A percentile compares a stretch with the other conserved stretches of the same genome.
phyloP scores from a whole-genome alignment of 1,140 invertebrate genomes.

The Tetragnatha versicolor region DNA sequence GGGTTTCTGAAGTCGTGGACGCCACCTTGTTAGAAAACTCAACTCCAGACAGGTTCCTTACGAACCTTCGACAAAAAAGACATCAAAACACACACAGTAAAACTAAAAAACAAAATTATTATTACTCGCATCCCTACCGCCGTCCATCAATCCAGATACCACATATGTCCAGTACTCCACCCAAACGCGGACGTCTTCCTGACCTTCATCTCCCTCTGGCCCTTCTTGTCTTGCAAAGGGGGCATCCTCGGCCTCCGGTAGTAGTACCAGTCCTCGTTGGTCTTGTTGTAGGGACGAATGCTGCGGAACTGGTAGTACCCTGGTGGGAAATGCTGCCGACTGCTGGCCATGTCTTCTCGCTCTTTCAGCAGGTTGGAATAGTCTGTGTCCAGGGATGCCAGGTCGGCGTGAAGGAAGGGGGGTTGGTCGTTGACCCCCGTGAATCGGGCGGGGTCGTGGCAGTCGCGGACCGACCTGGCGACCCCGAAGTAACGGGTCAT shows the following conservation, averaged over 20 bases:
- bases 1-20: too few relatives aligned
- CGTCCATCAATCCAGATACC: background rate
- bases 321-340: background rate
- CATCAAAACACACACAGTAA: too few relatives aligned
- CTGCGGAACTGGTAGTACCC: constrained; percentile 15
- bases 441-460: constrained; percentile 32
- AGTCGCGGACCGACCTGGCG: background rate
- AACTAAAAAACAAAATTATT: too few relatives aligned
- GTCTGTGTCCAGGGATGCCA: constrained; percentile 9
- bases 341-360: background rate
- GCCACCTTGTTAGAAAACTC: too few relatives aligned
- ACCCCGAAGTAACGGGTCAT: constrained; percentile 37
- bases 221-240: background rate
- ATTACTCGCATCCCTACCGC: too few relatives aligned
- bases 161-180: background rate
- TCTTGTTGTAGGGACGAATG: constrained; percentile 35
- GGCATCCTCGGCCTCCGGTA: too few relatives aligned
- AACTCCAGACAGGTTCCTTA: too few relatives aligned
- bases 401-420: constrained; percentile 18
- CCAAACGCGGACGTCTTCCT: background rate
- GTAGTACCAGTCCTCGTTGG: background rate
- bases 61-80: too few relatives aligned
- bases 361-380: constrained; percentile 36
- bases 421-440: constrained; percentile 44
- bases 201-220: background rate